A percentile compares a stretch with the other conserved stretches of the same genome.
Evolutionary conservation across 53 echinoderm and acorn worm species (phyloP).

Genomic region (Luidia sarsii): DNA sequence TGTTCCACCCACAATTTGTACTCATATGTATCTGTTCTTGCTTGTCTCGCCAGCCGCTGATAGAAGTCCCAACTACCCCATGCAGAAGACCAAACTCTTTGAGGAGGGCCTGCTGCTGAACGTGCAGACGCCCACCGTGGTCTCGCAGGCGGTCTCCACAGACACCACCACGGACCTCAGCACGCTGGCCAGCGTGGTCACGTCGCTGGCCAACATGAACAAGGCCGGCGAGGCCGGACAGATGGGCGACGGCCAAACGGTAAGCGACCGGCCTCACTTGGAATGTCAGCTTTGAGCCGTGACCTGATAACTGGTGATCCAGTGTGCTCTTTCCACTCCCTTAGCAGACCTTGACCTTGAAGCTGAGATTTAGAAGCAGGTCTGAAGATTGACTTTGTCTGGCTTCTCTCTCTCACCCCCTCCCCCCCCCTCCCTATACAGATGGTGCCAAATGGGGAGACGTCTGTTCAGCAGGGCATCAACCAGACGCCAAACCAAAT

Average conservation of each 20-base stretch:
- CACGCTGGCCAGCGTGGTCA: slow-evolving; percentile 96
- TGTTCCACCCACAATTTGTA: too few relatives aligned
- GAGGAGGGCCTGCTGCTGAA: slow-evolving; percentile 97
- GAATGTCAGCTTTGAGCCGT: neutral
- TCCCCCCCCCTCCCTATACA: neutral
- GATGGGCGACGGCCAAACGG: slow-evolving; percentile 57
- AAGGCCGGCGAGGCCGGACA: slow-evolving; percentile 61
- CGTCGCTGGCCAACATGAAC: slow-evolving; percentile 97
- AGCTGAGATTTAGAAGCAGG: too few relatives aligned
- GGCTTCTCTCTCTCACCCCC: too few relatives aligned
- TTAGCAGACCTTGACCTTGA: too few relatives aligned
- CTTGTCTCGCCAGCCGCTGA: slow-evolving; percentile 17
- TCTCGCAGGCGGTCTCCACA: slow-evolving; percentile 52
- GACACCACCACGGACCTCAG: slow-evolving; percentile 96
- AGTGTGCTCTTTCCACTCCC: too few relatives aligned
- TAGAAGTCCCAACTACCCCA: slow-evolving; percentile 38
- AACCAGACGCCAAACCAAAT: slow-evolving; percentile 68
- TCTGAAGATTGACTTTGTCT: too few relatives aligned
- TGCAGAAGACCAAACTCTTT: slow-evolving; percentile 75
- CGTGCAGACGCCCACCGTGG: slow-evolving; percentile 65
- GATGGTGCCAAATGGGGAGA: slow-evolving; percentile 88
- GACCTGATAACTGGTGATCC: too few relatives aligned
- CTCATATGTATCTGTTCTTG: too few relatives aligned
- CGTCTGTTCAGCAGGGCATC: slow-evolving; percentile 52
- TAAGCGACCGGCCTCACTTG: slow-evolving; percentile 7